Base-by-base conservation (phyloP, 2,888 invertebrate genomes). In the Caenorhabditis imperialis region DNA sequence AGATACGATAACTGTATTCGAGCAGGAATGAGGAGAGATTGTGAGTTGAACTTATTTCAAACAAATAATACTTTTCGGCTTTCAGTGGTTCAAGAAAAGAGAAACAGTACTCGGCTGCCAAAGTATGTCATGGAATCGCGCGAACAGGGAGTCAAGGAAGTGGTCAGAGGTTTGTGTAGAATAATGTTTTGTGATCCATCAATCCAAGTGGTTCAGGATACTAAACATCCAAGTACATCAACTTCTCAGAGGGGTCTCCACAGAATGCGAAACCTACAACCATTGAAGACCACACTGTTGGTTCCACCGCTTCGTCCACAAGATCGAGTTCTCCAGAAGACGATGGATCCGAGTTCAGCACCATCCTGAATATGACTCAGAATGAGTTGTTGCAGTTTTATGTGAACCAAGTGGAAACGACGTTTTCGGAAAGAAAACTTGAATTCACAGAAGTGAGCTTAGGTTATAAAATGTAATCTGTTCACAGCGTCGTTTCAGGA, bases 361-460 rank as follows among this genome's bases (percentile, higher is more conserved):
- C 51, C 0, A 61, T 61, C 18, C 30, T 61, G 10, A 50, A 51
- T 25, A 20, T 38, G 7, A 61, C 33, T 23, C 40, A 50, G 20
- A 51, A 61, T 16, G 61, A 51, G 3, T 25, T 61, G n/a, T 25
- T 61, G 7, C 40, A 44, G 38, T 61, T 48, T 22, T 61, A 61
- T 22, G 61, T 61, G 44, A 51, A 61, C 8, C 33, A 61, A 30
- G 30, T 61, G 3, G 42, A 38, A 30, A 7, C 30, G 16, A 35
- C 44, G n/a, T 25, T 45, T 2, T 44, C 45, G n/a, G 6, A n/a
- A 23, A 30, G 45, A 18, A 30, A 45, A 16, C 33, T 30, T 35
- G 35, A 45, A 10, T n/a, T 57, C 12, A 33, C 45, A 16, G 45
- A 45, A 23, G 55, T 55, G 7, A 51, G 50, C 27, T 23, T 12